Conservation (phyloP, 1,140 invertebrate species). For the Drosophila parvula region DNA sequence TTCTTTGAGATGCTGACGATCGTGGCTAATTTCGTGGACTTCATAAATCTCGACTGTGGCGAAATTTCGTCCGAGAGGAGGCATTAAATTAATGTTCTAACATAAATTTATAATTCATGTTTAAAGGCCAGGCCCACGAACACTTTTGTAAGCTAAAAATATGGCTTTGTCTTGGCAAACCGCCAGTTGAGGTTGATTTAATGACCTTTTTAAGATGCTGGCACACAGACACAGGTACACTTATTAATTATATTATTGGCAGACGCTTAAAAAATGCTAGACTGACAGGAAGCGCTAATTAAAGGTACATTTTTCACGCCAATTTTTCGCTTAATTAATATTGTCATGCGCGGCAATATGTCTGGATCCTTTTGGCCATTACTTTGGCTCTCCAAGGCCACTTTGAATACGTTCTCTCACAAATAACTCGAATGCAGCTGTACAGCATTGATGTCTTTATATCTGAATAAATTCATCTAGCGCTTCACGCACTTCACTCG, state of each 20-base stretch:
- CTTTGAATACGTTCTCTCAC: not conserved
- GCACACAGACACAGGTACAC: constrained; percentile 47
- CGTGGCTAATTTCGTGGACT: constrained; percentile 68
- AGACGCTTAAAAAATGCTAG: constrained; percentile 60
- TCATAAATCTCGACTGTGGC: constrained; percentile 51
- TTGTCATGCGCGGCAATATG: constrained; percentile 32
- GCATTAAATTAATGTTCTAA: constrained; percentile 73
- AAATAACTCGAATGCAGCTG: constrained; percentile 15
- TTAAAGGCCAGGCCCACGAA: constrained; percentile 41
- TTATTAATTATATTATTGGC: constrained; percentile 78
- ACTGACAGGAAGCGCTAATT: constrained; percentile 59
- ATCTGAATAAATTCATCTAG: constrained; percentile 27
- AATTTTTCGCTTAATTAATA: constrained; percentile 55
- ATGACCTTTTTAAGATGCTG: constrained; percentile 62
- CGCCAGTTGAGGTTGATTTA: constrained; percentile 63
- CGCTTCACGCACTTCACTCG: constrained; percentile 52
- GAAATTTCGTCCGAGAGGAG: constrained; percentile 38
- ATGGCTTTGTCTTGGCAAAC: constrained; percentile 40
- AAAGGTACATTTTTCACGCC: constrained; percentile 54
- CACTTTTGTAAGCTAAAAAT: constrained; percentile 47
- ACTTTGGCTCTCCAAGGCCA: constrained; percentile 28
- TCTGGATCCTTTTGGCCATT: constrained; percentile 18
- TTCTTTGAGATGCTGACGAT: constrained; percentile 49
- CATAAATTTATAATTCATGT: constrained; percentile 64
- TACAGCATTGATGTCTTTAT: constrained; percentile 43